Evolutionary conservation across 2,888 invertebrate species (phyloP), one percentile per base, ranked within the genome.

Genomic region (Cephonodes hylas): DNA sequence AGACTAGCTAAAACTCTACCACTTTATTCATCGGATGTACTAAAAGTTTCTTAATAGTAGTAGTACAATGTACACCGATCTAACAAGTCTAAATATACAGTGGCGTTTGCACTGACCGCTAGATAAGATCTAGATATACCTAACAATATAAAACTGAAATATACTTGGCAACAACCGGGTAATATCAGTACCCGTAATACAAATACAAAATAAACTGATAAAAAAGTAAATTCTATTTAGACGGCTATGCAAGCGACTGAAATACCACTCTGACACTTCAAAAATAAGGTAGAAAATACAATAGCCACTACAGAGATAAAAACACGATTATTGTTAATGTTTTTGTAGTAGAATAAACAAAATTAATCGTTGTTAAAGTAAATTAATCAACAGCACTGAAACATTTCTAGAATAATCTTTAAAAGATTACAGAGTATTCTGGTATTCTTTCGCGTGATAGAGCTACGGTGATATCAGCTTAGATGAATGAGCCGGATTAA

Each of bases 121-220:
- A 3, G 38, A n/a, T 3, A 38, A 38, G n/a, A 1, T 38, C n/a
- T 38, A 4, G 3, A 38, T 38, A 31, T 10, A 7, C 0, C 3
- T 5, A 23, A 15, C 10, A 42, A 27, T 31, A 27, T 48, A 42
- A 42, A 18, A n/a, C 44, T 34, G 13, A 38, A 59, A 34, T 46
- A 46, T 34, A 59, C 23, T 59, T 59, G 59, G 59, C 46, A 59
- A 59, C 59, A 23, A 13, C 20, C 34, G 22, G 45, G 38, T 38
- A 38, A 34, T 38, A 38, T 13, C 31, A 8, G 15, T 7, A 34
- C n/a, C 5, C 38, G 38, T 31, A 18, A 53, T 20, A 53, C 25
- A 27, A 18, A 53, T 10, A 18, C 53, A 31, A 53, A 53, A 53
- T 53, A 53, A 31, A 53, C n/a, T 31, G 31, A 53, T 53, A 53